A percentile compares a stretch with the other conserved stretches of the same genome.
phyloP scores from a whole-genome alignment of 2,888 invertebrate genomes.

The Schizotus pectinicornis region DNA sequence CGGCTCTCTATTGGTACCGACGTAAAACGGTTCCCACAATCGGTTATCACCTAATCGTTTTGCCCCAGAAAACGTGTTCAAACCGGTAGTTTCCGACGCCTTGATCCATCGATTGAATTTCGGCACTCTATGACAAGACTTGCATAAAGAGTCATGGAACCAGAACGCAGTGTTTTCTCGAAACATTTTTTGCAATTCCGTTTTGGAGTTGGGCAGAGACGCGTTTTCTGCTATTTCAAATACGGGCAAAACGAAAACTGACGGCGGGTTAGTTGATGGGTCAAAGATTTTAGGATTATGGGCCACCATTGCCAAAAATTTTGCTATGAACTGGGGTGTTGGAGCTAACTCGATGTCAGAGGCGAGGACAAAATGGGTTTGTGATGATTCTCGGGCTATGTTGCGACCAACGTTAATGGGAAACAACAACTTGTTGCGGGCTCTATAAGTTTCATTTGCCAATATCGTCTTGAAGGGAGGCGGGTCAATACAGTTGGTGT shows the following conservation, averaged over 20 bases:
- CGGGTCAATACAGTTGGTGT: no score
- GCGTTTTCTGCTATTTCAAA: no score
- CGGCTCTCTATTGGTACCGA: conserved; percentile 48
- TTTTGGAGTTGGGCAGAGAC: conserved; percentile 43
- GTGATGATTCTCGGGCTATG: conserved; percentile 44
- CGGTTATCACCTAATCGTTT: conserved; percentile 40
- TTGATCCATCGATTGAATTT: conserved; percentile 34
- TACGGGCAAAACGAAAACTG: neutral
- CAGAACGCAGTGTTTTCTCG: conserved; percentile 31
- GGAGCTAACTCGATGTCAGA: conserved; percentile 51
- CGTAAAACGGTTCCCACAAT: conserved; percentile 50
- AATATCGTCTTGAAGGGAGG: no score
- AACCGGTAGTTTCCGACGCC: conserved; percentile 25
- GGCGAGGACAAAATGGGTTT: conserved; percentile 48
- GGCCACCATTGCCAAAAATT: conserved; percentile 41
- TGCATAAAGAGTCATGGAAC: conserved; percentile 44
- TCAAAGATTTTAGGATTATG: conserved; percentile 31
- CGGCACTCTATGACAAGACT: conserved; percentile 1
- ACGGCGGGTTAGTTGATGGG: neutral
- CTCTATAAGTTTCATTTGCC: conserved; percentile 39
- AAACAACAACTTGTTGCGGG: conserved; percentile 40
- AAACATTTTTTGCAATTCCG: conserved; percentile 35
- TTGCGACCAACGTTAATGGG: conserved; percentile 51
- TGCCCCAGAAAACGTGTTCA: conserved; percentile 42
- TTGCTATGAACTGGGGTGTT: conserved; percentile 40